Percentiles rank a stretch among this genome's conserved stretches.
Conservation (phyloP, 2,113 vertebrate genomes). For the Sander lucioperca region DNA sequence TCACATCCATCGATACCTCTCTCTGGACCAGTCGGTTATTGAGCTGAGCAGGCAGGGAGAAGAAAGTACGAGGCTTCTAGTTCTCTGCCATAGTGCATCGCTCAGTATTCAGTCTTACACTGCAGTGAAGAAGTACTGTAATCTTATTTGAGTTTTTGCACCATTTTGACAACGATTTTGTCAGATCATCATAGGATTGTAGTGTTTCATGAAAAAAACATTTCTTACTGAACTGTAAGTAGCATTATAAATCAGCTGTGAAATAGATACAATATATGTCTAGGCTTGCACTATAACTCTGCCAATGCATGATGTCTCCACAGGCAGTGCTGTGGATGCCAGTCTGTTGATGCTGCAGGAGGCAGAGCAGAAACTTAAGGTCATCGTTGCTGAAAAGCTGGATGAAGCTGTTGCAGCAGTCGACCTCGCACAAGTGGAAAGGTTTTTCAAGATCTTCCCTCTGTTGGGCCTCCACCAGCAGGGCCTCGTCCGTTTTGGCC, state of each 20-base stretch:
- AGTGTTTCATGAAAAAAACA: background rate
- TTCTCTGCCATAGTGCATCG: conserved; percentile 2
- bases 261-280: background rate
- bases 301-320: conserved; percentile 4
- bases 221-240: background rate
- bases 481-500: conserved; percentile 94
- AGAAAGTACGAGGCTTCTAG: conserved; percentile 86
- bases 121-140: background rate
- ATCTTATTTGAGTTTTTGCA: background rate
- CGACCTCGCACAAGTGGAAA: conserved; percentile 94
- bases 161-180: background rate
- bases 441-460: conserved; percentile 99
- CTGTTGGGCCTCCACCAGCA: conserved; percentile 95
- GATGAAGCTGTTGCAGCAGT: conserved; percentile 90
- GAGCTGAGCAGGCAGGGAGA: conserved; percentile 97
- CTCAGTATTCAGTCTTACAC: background rate
- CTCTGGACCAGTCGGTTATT: conserved; percentile 97
- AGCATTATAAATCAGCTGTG: background rate
- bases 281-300: background rate
- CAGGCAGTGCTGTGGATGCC: conserved; percentile 94
- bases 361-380: conserved; percentile 93
- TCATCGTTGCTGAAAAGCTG: conserved; percentile 93
- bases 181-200: background rate
- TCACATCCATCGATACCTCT: conserved; percentile 97
- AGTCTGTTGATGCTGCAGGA: conserved; percentile 94